Evolutionary conservation across 2,797 vertebrate species (phyloP).

Genomic region (Argentina silus): DNA sequence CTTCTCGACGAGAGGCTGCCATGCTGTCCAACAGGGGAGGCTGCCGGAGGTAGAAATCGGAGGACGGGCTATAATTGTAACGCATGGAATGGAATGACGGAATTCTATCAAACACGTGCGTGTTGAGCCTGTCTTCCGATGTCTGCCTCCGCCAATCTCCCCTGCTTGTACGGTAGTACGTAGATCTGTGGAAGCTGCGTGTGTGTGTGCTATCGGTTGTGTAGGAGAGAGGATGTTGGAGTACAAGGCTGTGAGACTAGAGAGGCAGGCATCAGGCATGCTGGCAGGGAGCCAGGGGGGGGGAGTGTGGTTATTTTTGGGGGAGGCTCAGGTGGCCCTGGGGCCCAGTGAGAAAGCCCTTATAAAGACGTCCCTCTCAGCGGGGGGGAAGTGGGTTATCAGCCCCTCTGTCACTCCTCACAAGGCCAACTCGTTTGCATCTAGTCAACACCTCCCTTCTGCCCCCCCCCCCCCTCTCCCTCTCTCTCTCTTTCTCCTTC

Average conservation of each 20-base stretch:
- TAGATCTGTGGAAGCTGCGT: too few relatives aligned
- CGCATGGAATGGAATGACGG: too few relatives aligned
- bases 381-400: conserved; percentile 76
- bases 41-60: too few relatives aligned
- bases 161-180: too few relatives aligned
- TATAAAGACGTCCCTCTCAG: conserved; percentile 74
- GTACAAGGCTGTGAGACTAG: not conserved
- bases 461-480: conserved; percentile 1
- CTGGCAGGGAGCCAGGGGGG: conserved; percentile 51
- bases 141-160: too few relatives aligned
- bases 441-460: conserved; percentile 73
- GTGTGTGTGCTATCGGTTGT: not conserved
- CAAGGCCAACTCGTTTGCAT: conserved; percentile 72
- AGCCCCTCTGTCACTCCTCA: conserved; percentile 59
- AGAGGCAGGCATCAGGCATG: conserved; percentile 25
- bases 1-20: too few relatives aligned
- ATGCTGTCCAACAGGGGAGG: too few relatives aligned
- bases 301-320: conserved; percentile 72
- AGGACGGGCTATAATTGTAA: too few relatives aligned
- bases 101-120: too few relatives aligned
- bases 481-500: conserved; percentile 1
- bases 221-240: not conserved
- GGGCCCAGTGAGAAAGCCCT: conserved; percentile 63
- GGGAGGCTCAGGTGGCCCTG: conserved; percentile 59
- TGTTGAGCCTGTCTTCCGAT: too few relatives aligned